Percentiles rank a stretch among this genome's conserved stretches.
Evolutionary conservation across 35 echinoderm and acorn worm genomes (phyloP).

Genomic region (Apostichopus parvimensis): DNA sequence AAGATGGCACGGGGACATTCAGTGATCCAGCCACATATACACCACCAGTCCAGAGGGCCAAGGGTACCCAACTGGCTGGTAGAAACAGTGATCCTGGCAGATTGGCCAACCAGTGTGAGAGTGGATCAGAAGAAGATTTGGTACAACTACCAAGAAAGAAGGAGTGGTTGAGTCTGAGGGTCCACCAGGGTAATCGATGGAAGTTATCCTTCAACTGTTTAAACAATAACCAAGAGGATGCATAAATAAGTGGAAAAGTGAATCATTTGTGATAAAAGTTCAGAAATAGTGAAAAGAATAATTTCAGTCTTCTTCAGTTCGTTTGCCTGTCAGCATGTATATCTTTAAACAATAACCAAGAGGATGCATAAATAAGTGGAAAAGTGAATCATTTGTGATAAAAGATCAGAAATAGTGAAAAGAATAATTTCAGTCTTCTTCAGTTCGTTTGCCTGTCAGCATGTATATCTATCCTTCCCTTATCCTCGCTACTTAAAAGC

Average conservation of each 20-base stretch:
- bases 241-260: neutral
- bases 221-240: conserved; percentile 53
- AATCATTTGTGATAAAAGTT: neutral
- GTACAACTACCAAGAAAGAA: conserved; percentile 69
- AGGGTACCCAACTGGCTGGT: neutral
- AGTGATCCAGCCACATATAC: conserved; percentile 43
- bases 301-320: neutral
- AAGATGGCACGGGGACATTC: conserved; percentile 51
- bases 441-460: neutral
- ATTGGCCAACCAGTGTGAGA: conserved; percentile 59
- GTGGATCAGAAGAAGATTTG: conserved; percentile 70
- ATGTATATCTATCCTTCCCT: neutral
- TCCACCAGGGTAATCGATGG: conserved; percentile 80
- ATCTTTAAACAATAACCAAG: conserved; percentile 61
- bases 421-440: neutral
- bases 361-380: conserved; percentile 1
- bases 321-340: neutral
- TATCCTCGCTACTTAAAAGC: neutral
- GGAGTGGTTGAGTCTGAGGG: conserved; percentile 87
- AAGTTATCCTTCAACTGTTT: conserved; percentile 74
- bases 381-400: neutral
- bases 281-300: neutral
- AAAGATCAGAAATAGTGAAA: neutral
- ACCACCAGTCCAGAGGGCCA: conserved; percentile 45
- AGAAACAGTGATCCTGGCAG: conserved; percentile 49